Evolutionary conservation across 2,888 invertebrate genomes (phyloP), one percentile per base, ranked within the genome.

Genomic region (Hydroisotoma schaefferi): DNA sequence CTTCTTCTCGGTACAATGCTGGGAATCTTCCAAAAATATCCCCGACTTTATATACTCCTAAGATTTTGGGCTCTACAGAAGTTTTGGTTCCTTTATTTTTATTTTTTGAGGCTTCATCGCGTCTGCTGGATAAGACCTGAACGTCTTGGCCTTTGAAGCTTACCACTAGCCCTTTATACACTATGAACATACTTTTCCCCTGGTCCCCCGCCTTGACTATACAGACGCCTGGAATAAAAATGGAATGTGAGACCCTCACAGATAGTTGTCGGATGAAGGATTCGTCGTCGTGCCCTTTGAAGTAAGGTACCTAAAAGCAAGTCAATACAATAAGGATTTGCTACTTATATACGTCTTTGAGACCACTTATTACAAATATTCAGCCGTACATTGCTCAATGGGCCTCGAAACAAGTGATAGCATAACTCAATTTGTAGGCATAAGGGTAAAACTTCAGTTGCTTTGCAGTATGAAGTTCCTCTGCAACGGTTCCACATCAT

Each of bases 161-260:
- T 33, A 61, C 63, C 2, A 69, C 57, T 26, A 40, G 27, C 8
- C 69, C 71, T 46, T 65, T 70, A 60, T 55, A 68, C 0, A 71
- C 69, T 10, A 71, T 61, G 43, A 56, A 70, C 10, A 71, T 25
- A n/a, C 55, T 63, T 12, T 33, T 33, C 2, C 69, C 71, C n/a
- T 55, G 54, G 37, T 68, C 67, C 1, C 68, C 67, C 27, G 65
- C 68, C 44, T 64, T 66, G 1, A 63, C 66, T 20, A 71, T 64
- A 27, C 58, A 67, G 8, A 57, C 38, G 40, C 71, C 71, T 15
- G 68, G 61, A 15, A 70, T 57, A 60, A 60, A 69, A 2, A 67
- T 20, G 2, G 60, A 53, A 43, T 68, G 68, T 1, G 5, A 53
- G 10, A 67, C 57, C 5, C 63, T 64, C 26, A 22, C 48, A 29